Evolutionary conservation across 2,797 vertebrate species (phyloP).

Genomic region (Picus viridis): DNA sequence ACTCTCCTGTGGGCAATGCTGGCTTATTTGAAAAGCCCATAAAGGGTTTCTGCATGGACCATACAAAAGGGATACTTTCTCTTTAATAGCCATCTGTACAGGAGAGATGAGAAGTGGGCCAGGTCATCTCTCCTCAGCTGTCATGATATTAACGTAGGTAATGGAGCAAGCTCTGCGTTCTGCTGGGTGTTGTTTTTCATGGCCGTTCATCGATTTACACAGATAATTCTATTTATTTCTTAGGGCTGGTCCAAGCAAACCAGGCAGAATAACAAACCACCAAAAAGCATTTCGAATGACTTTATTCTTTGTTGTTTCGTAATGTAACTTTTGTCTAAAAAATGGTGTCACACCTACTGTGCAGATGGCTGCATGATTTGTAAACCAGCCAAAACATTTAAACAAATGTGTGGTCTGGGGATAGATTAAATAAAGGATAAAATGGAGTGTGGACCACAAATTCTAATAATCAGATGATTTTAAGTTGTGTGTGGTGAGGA

Average conservation of each 20-base stretch:
- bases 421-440: conserved; percentile 85
- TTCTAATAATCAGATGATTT: conserved; percentile 85
- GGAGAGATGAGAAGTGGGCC: conserved; percentile 96
- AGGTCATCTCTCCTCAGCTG: conserved; percentile 99
- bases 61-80: conserved; percentile 95
- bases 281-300: conserved; percentile 82
- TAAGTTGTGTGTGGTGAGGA: conserved; percentile 81
- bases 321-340: conserved; percentile 84
- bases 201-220: conserved; percentile 95
- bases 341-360: conserved; percentile 83
- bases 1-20: conserved; percentile 87
- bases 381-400: conserved; percentile 91
- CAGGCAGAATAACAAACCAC: conserved; percentile 91
- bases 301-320: conserved; percentile 86
- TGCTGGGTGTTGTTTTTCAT: conserved; percentile 96
- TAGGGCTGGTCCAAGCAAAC: conserved; percentile 89
- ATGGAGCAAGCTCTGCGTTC: conserved; percentile 96
- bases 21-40: conserved; percentile 94
- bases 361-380: conserved; percentile 88
- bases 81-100: conserved; percentile 99
- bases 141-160: conserved; percentile 99
- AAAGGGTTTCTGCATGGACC: conserved; percentile 94
- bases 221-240: conserved; percentile 98
- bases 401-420: conserved; percentile 85
- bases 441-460: conserved; percentile 82